A percentile compares a stretch with the other conserved stretches of the same genome.
phyloP scores from a whole-genome alignment of 2,797 vertebrate species.

The Peromyscus eremicus region DNA sequence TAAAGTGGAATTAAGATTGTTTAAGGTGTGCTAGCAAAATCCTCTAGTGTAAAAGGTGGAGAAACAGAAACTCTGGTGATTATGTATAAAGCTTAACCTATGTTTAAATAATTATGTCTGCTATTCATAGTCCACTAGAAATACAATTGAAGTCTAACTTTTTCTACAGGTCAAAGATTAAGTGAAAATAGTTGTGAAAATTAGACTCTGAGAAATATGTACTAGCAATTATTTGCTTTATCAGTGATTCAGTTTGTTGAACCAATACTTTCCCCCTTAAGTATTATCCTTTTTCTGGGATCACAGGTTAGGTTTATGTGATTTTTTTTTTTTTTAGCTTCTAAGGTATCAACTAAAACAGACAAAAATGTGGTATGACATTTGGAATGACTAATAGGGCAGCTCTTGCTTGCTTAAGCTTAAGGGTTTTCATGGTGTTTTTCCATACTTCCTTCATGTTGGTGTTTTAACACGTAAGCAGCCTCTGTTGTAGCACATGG shows the following conservation, averaged over 20 bases:
- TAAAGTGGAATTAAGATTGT: conserved; percentile 42
- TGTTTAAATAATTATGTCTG: conserved; percentile 35
- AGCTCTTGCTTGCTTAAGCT: not conserved
- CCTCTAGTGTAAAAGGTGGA: not conserved
- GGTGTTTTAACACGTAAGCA: not conserved
- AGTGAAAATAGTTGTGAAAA: conserved; percentile 42
- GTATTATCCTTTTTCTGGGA: not conserved
- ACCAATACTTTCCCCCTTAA: not conserved
- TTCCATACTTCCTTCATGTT: not conserved
- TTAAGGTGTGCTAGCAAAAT: conserved; percentile 41
- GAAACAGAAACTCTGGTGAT: conserved; percentile 19
- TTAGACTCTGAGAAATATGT: not conserved
- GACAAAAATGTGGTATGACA: not conserved
- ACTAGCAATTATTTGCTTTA: conserved; percentile 8
- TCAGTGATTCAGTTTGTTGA: not conserved
- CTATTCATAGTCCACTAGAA: conserved; percentile 26
- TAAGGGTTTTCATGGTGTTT: not conserved
- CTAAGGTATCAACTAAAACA: not conserved
- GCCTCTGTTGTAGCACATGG: not conserved
- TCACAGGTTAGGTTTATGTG: not conserved
- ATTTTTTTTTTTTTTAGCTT: not conserved
- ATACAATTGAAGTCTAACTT: not conserved
- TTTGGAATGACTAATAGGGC: not conserved
- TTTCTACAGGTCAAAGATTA: not conserved
- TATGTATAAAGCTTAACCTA: conserved; percentile 30